Evolutionary conservation across 2,888 invertebrate species (phyloP), one percentile per base, ranked within the genome.

Genomic region (Drosophila meridionalis): DNA sequence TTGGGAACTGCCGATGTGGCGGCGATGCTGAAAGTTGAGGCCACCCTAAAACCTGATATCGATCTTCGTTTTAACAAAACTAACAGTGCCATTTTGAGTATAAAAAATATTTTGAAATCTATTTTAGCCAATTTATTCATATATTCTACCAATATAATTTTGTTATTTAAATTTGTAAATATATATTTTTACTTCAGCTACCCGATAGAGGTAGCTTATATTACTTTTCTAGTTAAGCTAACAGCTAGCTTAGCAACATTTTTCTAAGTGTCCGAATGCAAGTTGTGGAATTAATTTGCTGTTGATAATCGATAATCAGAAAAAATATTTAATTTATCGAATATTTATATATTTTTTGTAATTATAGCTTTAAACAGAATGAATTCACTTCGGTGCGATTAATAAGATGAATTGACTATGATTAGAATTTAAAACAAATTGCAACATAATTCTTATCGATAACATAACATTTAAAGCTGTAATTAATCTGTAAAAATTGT

Each of bases 391-490:
- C n/a, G 43, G 2, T 26, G 9, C 11, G 1, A 5, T 45, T 43
- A 20, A 40, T n/a, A 42, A 6, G 7, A 7, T 12, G 30, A 48
- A 12, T 11, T 28, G 32, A 9, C 4, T 2, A 4, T n/a, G 1
- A 5, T 50, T 9, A 1, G n/a, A 4, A 12, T 36, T 40, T 6
- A 20, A 42, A 50, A 32, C 1, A 38, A 32, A 12, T 6, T 20
- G 4, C 2, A 26, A 8, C 14, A 11, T n/a, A 9, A 7, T 14
- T 48, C 2, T 14, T 14, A 78, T 78, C 78, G 55, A 73, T 66
- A 42, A 2, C 4, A 7, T 4, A 1, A 6, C 48, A 26, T 26
- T 38, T 9, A 12, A 50, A n/a, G 3, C n/a, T 48, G 61, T 58
- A 40, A 40, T n/a, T 28, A 0, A 7, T 28, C 12, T 52, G 60